Conservation (phyloP, 2,797 vertebrate species). For the Sebastiscus albofasciatus region DNA sequence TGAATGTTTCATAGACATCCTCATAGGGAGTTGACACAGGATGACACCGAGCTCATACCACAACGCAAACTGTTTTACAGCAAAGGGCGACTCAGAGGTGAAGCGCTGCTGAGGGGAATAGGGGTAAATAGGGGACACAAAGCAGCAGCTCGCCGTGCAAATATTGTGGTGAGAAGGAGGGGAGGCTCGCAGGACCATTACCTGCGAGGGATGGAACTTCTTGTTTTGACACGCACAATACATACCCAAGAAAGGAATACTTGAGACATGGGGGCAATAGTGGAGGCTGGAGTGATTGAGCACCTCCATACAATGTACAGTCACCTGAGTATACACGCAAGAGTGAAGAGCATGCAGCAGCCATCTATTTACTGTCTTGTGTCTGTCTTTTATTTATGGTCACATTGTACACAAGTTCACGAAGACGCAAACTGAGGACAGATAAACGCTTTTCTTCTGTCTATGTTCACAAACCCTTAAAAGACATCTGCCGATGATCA, state of each 20-base stretch:
- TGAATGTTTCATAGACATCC: constrained; percentile 72
- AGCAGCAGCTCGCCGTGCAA: constrained; percentile 38
- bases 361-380: constrained; percentile 13
- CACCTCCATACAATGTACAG: constrained; percentile 31
- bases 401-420: not conserved
- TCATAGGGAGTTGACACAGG: constrained; percentile 55
- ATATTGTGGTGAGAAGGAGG: constrained; percentile 33
- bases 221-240: constrained; percentile 76
- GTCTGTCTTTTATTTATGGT: not conserved
- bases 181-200: constrained; percentile 43
- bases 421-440: not conserved
- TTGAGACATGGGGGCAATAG: constrained; percentile 25
- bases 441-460: not conserved
- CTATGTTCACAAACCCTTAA: not conserved
- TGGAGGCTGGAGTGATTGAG: constrained; percentile 49
- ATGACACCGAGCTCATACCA: constrained; percentile 34
- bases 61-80: constrained; percentile 50
- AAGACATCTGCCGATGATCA: not conserved
- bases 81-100: constrained; percentile 49
- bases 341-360: not conserved
- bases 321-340: constrained; percentile 61
- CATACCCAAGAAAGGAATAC: constrained; percentile 39
- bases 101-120: constrained; percentile 29
- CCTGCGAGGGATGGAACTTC: constrained; percentile 50
- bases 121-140: constrained; percentile 51